Conservation (phyloP, 2,888 invertebrate species). For the Eupithecia inturbata region DNA sequence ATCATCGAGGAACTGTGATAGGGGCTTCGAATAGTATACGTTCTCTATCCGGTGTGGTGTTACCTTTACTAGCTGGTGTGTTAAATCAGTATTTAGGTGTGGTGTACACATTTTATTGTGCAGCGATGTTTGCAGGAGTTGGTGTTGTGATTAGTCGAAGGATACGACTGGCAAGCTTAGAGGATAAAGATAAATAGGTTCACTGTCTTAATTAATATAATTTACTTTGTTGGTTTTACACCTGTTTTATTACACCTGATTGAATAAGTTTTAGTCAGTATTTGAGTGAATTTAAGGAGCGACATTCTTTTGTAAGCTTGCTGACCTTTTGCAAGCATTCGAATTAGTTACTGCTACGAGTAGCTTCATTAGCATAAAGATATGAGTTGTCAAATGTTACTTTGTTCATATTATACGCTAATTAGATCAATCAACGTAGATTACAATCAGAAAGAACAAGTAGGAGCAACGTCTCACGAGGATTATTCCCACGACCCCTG, state of each 20-base stretch:
- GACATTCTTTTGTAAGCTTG: not conserved
- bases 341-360: not conserved
- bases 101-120: conserved; percentile 62
- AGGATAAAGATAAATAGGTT: conserved; percentile 46
- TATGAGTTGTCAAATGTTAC: not conserved
- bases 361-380: not conserved
- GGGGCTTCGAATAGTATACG: conserved; percentile 83
- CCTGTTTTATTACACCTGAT: not conserved
- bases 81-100: conserved; percentile 76
- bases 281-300: not conserved
- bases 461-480: not conserved
- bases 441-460: not conserved
- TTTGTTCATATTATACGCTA: not conserved
- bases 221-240: not conserved
- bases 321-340: conserved; percentile 1
- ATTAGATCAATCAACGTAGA: not conserved
- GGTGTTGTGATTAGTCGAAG: conserved; percentile 62
- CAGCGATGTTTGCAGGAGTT: conserved; percentile 58
- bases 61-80: conserved; percentile 81
- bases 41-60: conserved; percentile 81
- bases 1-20: conserved; percentile 82
- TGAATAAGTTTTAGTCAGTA: not conserved
- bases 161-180: conserved; percentile 44
- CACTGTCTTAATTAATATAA: conserved; percentile 1
- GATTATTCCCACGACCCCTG: not conserved